phyloP scores from a whole-genome alignment of 1,140 invertebrate genomes.

The Adoxophyes honmai region DNA sequence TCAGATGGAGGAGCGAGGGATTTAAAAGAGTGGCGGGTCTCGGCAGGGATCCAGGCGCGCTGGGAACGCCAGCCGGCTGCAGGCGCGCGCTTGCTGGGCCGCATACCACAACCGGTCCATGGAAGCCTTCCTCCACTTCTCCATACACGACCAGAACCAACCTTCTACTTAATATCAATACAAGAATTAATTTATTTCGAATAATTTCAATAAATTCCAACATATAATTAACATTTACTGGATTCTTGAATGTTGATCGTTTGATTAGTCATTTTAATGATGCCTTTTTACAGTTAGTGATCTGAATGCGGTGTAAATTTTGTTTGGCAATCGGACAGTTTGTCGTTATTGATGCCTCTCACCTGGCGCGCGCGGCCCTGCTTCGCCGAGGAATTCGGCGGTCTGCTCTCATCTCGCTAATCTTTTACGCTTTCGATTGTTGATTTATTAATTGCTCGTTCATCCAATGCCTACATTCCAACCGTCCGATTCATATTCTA shows the following conservation, averaged over 20 bases:
- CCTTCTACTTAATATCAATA: constrained; percentile 39
- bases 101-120: constrained; percentile 43
- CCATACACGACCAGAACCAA: constrained; percentile 33
- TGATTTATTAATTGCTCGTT: constrained; percentile 53
- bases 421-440: constrained; percentile 53
- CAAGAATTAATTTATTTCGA: constrained; percentile 46
- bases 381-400: constrained; percentile 34
- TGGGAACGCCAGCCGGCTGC: neutral
- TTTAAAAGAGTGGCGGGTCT: neutral
- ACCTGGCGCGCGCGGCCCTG: constrained; percentile 27
- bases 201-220: constrained; percentile 59
- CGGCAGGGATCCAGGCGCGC: neutral
- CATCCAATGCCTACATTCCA: constrained; percentile 41
- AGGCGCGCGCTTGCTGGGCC: constrained; percentile 31
- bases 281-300: constrained; percentile 55
- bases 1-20: no score
- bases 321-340: constrained; percentile 38
- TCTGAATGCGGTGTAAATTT: constrained; percentile 53
- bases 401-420: constrained; percentile 35
- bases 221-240: constrained; percentile 58
- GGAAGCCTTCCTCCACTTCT: constrained; percentile 37
- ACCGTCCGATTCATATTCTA: constrained; percentile 34
- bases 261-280: constrained; percentile 61
- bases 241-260: constrained; percentile 54
- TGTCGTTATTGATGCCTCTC: constrained; percentile 42